A percentile compares a stretch with the other conserved stretches of the same genome.
These are phyloP conservation scores for Polymixis lichenea DNA, from an alignment of 2,888 invertebrate genomes.

Conservation along the genomic window DNA sequence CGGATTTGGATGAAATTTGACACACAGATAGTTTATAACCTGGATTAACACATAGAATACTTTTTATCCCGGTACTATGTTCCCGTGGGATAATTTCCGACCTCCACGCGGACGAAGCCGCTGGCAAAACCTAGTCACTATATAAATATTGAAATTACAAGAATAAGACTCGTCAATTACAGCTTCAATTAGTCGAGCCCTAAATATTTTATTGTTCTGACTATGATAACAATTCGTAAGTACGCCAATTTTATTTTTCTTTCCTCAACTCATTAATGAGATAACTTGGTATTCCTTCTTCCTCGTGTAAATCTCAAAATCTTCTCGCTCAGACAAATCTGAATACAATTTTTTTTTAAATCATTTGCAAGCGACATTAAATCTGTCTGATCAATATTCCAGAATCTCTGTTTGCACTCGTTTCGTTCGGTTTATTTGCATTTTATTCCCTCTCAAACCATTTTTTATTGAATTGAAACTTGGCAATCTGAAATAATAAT, in stretches of 20 bases:
- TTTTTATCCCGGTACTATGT: too few relatives aligned
- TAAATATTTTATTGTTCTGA: background rate
- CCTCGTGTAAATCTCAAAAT: slow-evolving; percentile 30
- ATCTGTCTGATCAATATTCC: slow-evolving; percentile 69
- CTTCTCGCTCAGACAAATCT: slow-evolving; percentile 18
- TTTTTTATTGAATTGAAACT: slow-evolving; percentile 60
- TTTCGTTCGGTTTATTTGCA: slow-evolving; percentile 65
- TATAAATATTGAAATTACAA: too few relatives aligned
- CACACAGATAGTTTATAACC: too few relatives aligned
- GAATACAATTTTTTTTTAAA: slow-evolving; percentile 48
- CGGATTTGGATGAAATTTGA: too few relatives aligned
- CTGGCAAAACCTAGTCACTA: too few relatives aligned
- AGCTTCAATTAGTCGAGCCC: background rate
- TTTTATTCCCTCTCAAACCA: slow-evolving; percentile 63
- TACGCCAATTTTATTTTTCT: slow-evolving; percentile 5
- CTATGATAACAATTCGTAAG: background rate
- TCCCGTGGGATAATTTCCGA: too few relatives aligned
- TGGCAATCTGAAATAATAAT: slow-evolving; percentile 30
- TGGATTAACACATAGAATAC: too few relatives aligned
- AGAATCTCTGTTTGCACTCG: slow-evolving; percentile 62
- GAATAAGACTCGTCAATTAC: background rate
- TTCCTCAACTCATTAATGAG: background rate
- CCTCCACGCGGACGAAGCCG: too few relatives aligned
- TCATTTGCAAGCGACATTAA: slow-evolving; percentile 35
- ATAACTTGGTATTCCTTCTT: slow-evolving; percentile 23